phyloP scores from a whole-genome alignment of 2,888 invertebrate species.

The Andrena hattorfiana region DNA sequence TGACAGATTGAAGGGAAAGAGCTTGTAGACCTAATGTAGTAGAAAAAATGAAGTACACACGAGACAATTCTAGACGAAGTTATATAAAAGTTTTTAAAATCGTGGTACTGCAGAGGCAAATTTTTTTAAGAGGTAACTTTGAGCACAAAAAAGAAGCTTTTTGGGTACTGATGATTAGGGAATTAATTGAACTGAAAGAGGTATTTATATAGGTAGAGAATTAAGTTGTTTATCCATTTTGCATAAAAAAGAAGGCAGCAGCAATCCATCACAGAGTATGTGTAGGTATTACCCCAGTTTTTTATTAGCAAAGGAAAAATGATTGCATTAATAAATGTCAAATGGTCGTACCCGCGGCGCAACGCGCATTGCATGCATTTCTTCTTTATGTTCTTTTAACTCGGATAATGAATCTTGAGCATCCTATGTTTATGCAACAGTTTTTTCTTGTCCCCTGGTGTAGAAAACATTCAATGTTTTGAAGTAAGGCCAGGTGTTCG shows the following conservation, averaged over 20 bases:
- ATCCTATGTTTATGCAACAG: neutral
- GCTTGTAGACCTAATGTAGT: neutral
- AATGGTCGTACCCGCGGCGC: neutral
- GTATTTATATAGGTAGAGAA: no score
- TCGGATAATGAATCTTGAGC: neutral
- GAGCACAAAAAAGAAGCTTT: no score
- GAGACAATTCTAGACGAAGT: no score
- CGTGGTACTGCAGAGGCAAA: no score
- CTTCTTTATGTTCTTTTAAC: neutral
- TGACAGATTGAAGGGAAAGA: neutral
- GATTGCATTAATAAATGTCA: conserved; percentile 1
- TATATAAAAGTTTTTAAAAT: no score
- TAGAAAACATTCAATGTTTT: neutral
- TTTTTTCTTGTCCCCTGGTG: neutral
- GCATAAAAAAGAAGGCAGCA: neutral
- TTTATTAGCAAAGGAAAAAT: neutral
- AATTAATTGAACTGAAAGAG: no score
- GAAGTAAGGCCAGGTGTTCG: neutral
- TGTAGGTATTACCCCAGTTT: neutral
- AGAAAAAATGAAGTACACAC: no score
- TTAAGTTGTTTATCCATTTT: no score
- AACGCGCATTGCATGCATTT: neutral
- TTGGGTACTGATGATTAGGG: no score
- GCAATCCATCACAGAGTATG: neutral
- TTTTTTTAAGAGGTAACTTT: no score